Percentiles rank a stretch among this genome's conserved stretches.
Evolutionary conservation across 2,113 vertebrate species (phyloP).

Genomic region (Taxidea taxus): DNA sequence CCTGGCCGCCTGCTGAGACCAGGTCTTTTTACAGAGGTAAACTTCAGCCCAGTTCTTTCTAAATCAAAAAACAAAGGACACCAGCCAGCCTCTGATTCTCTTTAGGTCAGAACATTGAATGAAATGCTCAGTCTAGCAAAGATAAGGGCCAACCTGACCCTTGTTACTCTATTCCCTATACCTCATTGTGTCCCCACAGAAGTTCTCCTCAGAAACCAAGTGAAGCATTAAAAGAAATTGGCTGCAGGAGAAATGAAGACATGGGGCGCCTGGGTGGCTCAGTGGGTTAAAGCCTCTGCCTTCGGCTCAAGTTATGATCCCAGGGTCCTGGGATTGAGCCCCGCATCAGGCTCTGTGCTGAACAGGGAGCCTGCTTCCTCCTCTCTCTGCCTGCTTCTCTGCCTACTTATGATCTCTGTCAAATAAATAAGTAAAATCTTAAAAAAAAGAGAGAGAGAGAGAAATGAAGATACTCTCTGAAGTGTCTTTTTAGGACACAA

Average conservation of each 20-base stretch:
- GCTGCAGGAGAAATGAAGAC: not conserved
- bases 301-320: no score
- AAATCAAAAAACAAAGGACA: constrained; percentile 13
- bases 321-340: no score
- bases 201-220: not conserved
- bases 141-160: not conserved
- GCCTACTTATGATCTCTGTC: no score
- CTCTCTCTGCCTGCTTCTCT: no score
- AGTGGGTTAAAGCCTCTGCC: no score
- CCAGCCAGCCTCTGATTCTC: not conserved
- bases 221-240: not conserved
- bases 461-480: not conserved
- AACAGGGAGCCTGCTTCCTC: no score
- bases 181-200: not conserved
- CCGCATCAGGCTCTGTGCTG: no score
- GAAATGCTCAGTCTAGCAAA: not conserved
- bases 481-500: not conserved
- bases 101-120: not conserved
- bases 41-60: not conserved
- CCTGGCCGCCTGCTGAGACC: not conserved
- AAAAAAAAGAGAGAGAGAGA: no score
- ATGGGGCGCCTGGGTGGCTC: no score
- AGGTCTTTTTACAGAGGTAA: not conserved
- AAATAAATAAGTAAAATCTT: no score
- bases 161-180: not conserved